Percentiles rank a stretch among this genome's conserved stretches.
Evolutionary conservation across 2,888 invertebrate species (phyloP).

Genomic region (Colletes collaris): DNA sequence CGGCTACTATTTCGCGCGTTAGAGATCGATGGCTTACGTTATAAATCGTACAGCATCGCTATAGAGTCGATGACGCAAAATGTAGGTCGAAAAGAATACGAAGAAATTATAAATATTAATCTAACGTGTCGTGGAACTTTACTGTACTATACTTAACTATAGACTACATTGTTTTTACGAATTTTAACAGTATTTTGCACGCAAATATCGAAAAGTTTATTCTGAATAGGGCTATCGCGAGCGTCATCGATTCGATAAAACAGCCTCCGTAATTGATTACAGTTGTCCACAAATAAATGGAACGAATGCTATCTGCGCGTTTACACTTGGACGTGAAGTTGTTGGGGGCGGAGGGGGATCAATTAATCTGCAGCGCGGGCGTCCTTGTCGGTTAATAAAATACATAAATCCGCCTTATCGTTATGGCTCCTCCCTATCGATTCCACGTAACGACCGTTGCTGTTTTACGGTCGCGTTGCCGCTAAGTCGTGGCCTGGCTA

Average conservation of each 20-base stretch:
- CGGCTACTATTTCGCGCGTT: no score
- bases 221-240: not conserved
- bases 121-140: no score
- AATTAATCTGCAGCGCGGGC: slow-evolving; percentile 17
- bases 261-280: slow-evolving; percentile 11
- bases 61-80: no score
- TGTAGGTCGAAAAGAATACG: no score
- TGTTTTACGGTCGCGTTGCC: slow-evolving; percentile 20
- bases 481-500: slow-evolving; percentile 14
- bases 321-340: slow-evolving; percentile 23
- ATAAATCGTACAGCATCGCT: no score
- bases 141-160: no score
- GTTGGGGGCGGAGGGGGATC: slow-evolving; percentile 6
- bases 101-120: no score
- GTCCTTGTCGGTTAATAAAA: slow-evolving; percentile 28
- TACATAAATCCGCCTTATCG: slow-evolving; percentile 41
- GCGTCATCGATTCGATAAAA: not conserved
- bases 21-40: no score
- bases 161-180: no score
- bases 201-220: not conserved
- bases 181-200: no score
- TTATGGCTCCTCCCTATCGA: slow-evolving; percentile 12
- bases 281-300: slow-evolving; percentile 4
- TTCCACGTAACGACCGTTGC: slow-evolving; percentile 16
- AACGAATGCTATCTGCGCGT: slow-evolving; percentile 23